These are phyloP conservation scores for Electrophaes corylata DNA, from an alignment of 2,888 invertebrate species.

Conservation along the genomic window DNA sequence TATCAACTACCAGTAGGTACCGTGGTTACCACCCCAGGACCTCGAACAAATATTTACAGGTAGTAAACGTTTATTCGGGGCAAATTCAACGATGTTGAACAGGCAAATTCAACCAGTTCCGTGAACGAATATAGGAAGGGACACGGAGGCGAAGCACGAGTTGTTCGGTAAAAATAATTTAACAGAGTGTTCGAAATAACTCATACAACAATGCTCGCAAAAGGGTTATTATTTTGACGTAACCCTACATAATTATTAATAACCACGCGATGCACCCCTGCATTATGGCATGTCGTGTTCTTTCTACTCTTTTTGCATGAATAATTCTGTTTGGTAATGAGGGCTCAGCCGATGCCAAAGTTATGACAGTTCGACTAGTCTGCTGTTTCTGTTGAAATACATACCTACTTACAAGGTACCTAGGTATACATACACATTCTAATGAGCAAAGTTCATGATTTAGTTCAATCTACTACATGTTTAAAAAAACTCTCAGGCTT, in stretches of 20 bases:
- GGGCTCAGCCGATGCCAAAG: slow-evolving; percentile 33
- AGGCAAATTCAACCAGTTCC: too few relatives aligned
- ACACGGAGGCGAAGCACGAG: too few relatives aligned
- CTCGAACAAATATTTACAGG: too few relatives aligned
- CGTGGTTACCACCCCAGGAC: too few relatives aligned
- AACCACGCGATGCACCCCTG: slow-evolving; percentile 38
- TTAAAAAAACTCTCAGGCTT: too few relatives aligned
- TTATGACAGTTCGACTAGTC: slow-evolving; percentile 31
- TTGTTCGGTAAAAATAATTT: neutral
- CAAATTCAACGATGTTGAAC: too few relatives aligned
- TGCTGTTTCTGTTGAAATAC: slow-evolving; percentile 3
- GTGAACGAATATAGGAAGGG: too few relatives aligned
- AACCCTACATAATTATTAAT: slow-evolving; percentile 24
- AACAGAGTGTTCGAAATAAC: neutral
- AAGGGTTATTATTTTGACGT: slow-evolving; percentile 13
- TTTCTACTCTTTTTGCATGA: slow-evolving; percentile 28
- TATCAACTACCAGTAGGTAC: too few relatives aligned
- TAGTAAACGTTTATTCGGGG: too few relatives aligned
- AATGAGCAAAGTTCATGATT: neutral
- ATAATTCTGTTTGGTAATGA: slow-evolving; percentile 40
- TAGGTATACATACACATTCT: too few relatives aligned
- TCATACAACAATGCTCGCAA: neutral
- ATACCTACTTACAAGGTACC: too few relatives aligned
- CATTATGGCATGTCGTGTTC: slow-evolving; percentile 37
- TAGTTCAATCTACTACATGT: too few relatives aligned